Evolutionary conservation across 2,113 vertebrate species (phyloP).

Genomic region (Albula glossodonta): DNA sequence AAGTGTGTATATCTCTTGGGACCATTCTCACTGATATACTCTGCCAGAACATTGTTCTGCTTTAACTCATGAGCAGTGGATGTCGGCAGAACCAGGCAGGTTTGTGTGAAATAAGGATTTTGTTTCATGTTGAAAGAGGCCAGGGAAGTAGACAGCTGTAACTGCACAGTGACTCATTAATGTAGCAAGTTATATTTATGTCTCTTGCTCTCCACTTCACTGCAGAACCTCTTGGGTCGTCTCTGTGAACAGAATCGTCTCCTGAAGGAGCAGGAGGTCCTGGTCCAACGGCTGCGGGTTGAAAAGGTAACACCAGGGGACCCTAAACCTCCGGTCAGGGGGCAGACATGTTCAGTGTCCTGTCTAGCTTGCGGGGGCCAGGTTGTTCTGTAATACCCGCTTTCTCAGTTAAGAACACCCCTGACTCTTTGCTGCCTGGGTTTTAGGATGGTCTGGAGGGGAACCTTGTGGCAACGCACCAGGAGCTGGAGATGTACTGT

Average conservation of each 20-base stretch:
- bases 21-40: neutral
- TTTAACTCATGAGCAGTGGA: neutral
- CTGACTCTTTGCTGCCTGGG: neutral
- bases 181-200: neutral
- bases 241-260: conserved; percentile 89
- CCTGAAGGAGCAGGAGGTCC: conserved; percentile 86
- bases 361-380: neutral
- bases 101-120: neutral
- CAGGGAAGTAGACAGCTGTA: too few species aligned
- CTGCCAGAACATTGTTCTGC: neutral
- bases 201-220: neutral
- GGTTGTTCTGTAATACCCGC: neutral
- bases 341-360: too few species aligned
- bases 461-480: conserved; percentile 88
- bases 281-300: conserved; percentile 86
- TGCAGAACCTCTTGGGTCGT: conserved; percentile 88
- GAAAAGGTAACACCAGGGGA: conserved; percentile 79
- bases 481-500: conserved; percentile 90
- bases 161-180: too few species aligned
- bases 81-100: neutral
- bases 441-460: conserved; percentile 88
- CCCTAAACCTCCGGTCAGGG: neutral
- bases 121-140: neutral
- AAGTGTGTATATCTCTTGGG: too few species aligned
- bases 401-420: neutral